Base-by-base conservation (phyloP, 2,888 invertebrate genomes). In the Alviniconcha strummeri region DNA sequence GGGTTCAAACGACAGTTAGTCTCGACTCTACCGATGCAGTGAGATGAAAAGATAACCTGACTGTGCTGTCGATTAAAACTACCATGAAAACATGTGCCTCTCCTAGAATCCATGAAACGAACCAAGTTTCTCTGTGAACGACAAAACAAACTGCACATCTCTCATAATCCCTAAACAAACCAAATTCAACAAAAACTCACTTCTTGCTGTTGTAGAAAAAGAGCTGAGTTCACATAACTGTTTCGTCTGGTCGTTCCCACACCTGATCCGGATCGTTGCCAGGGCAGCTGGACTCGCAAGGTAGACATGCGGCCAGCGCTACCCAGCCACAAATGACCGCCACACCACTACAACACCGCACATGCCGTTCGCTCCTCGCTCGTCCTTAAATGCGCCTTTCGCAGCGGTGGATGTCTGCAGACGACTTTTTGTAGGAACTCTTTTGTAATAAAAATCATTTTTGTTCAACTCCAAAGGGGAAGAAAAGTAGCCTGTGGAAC, bases 251-350 rank as follows among this genome's bases (percentile, higher is more conserved):
- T 52, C 11, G 52, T 78, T 13, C 11, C 78, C 1, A 57, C 56
- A n/a, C 77, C 77, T 11, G 57, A 57, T 17, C 77, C 77, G 19
- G 19, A 13, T 13, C 78, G 78, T 60, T 78, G 64, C 64, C 78
- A 64, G 64, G 64, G 78, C 8, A 78, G 9, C 78, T 78, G 78
- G 11, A 78, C 78, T 60, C 78, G 55, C 19, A 77, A 52, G 52
- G 78, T 36, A n/a, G 57, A 57, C 76, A 76, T 76, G 55, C 9
- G 55, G n/a, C 17, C 5, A 17, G 15, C 69, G n/a, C 5, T 17
- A 5, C 15, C n/a, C 15, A n/a, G 4, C n/a, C n/a, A 7, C 69
- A n/a, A 15, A 13, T n/a, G 69, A 69, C 17, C 69, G 69, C n/a
- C 69, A n/a, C 15, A 1, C 69, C 15, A 69, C 15, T 60, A 60